Evolutionary conservation across 2,888 invertebrate genomes (phyloP), one percentile per base, ranked within the genome.

Genomic region (Syritta pipiens): DNA sequence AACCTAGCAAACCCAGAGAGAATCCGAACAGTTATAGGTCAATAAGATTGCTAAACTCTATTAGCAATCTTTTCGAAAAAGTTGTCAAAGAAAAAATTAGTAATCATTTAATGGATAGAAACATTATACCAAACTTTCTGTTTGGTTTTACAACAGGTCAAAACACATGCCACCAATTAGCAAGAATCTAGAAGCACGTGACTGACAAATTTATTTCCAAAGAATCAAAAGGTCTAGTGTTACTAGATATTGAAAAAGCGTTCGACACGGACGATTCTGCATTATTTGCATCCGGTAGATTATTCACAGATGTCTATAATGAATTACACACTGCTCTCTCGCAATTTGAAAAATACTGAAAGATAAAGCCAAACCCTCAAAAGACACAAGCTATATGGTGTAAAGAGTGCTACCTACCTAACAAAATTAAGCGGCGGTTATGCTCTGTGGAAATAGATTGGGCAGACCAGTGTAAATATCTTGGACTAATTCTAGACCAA

Each of bases 211-310:
- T 35, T 35, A 6, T 5, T 1, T 14, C n/a, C 4, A 35, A 24
- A 10, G 4, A 53, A 22, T 53, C 37, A 10, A 24, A 32, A 17
- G 12, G 53, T 22, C 22, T 53, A 1, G 22, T 53, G 14, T 22
- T 35, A n/a, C 9, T 53, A 53, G 28, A 28, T 12, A 48, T 46
- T 4, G 10, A n/a, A 10, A 10, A 32, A 32, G n/a, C 32, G 32
- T 10, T 35, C 7, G 35, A 35, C 35, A 35, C 35, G n/a, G 51
- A 35, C 5, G 51, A 51, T 3, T 12, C 51, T 6, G 51, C 30
- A 20, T 32, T 51, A 7, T 51, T 22, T 22, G 32, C 32, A 3
- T 49, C 49, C 5, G 32, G 32, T 32, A 22, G 6, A 35, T 35
- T n/a, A n/a, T 51, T 32, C 20, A 10, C 3, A 51, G 32, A 51